A percentile compares a stretch with the other conserved stretches of the same genome.
phyloP scores from a whole-genome alignment of 2,888 invertebrate species.

The Xylophagus ater region DNA sequence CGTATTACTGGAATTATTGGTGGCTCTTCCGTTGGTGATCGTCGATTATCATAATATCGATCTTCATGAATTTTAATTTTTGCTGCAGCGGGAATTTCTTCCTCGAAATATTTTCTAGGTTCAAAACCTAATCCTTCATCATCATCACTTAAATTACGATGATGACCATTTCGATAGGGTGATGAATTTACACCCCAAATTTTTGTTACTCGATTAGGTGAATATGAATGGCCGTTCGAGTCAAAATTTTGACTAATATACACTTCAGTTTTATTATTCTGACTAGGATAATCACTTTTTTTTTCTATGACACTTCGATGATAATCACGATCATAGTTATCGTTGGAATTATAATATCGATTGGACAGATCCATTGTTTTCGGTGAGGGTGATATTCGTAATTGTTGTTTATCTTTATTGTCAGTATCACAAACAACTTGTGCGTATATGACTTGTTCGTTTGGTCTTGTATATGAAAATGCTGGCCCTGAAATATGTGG shows the following conservation, averaged over 20 bases:
- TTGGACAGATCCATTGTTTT: constrained; percentile 21
- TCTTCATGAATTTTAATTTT: constrained; percentile 1
- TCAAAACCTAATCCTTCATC: constrained; percentile 72
- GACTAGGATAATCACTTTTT: constrained; percentile 14
- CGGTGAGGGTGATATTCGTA: constrained; percentile 26
- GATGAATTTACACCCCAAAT: constrained; percentile 27
- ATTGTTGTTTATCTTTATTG: constrained; percentile 33
- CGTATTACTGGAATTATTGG: constrained; percentile 54
- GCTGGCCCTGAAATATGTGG: constrained; percentile 65
- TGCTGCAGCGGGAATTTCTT: constrained; percentile 24
- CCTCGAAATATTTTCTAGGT: constrained; percentile 40
- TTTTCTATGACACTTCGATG: constrained; percentile 12
- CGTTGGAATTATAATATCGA: constrained; percentile 6
- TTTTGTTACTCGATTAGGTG: constrained; percentile 22
- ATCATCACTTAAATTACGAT: constrained; percentile 51
- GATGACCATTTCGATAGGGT: constrained; percentile 35
- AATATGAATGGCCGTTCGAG: constrained; percentile 15
- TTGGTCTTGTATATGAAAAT: constrained; percentile 63
- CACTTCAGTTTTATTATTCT: constrained; percentile 20
- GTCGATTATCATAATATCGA: constrained; percentile 8
- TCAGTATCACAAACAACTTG: constrained; percentile 51
- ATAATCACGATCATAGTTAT: constrained; percentile 6
- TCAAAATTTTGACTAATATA: constrained; percentile 22
- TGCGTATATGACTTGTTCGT: constrained; percentile 61
- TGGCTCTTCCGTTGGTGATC: constrained; percentile 39